phyloP scores from a whole-genome alignment of 2,888 invertebrate species.

The Seira ritae region DNA sequence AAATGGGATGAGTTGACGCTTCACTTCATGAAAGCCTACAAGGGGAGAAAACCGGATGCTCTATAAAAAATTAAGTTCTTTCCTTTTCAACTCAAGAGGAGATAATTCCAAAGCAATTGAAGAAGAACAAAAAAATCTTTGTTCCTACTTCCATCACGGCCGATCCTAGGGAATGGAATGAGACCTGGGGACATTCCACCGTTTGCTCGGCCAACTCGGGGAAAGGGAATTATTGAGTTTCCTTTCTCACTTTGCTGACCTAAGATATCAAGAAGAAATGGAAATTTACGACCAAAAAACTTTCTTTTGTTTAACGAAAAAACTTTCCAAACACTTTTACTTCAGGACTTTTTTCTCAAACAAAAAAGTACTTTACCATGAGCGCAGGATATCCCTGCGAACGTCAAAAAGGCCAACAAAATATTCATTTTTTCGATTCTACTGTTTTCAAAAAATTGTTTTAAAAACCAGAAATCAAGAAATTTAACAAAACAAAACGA shows the following conservation, averaged over 20 bases:
- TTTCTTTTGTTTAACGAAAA: background rate
- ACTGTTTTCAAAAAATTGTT: no score
- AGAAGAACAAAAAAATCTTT: background rate
- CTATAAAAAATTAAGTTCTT: background rate
- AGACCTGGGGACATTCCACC: constrained; percentile 68
- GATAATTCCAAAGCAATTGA: background rate
- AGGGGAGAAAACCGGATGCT: background rate
- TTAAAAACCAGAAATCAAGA: constrained; percentile 27
- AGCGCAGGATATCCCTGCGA: constrained; percentile 58
- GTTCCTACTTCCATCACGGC: constrained; percentile 65
- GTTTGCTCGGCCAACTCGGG: constrained; percentile 70
- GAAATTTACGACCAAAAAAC: background rate
- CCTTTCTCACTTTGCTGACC: constrained; percentile 71
- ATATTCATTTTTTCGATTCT: constrained; percentile 60
- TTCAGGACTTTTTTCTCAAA: background rate
- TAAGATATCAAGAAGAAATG: constrained; percentile 29
- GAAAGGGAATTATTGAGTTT: constrained; percentile 73
- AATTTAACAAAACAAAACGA: background rate
- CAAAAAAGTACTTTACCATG: constrained; percentile 55
- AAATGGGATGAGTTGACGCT: constrained; percentile 73
- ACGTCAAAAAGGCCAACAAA: constrained; percentile 60
- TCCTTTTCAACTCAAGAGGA: background rate
- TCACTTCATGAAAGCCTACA: constrained; percentile 70
- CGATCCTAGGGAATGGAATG: constrained; percentile 72
- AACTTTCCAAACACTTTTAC: constrained; percentile 9